Evolutionary conservation across 2,113 vertebrate genomes (phyloP).

Genomic region (Hydrochoerus hydrochaeris): DNA sequence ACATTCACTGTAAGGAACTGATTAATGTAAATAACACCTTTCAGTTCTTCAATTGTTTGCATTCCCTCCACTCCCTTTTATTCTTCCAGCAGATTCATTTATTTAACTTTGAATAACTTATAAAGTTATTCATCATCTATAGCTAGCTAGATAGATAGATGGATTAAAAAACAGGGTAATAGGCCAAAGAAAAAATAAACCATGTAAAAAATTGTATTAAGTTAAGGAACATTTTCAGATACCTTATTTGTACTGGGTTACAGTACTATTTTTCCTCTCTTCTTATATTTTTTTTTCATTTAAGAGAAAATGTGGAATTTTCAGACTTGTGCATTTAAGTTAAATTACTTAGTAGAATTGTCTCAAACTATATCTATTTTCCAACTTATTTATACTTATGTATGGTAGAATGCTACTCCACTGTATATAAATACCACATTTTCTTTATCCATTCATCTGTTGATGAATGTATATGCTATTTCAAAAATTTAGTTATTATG

Average conservation of each 20-base stretch:
- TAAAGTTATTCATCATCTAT: neutral
- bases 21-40: neutral
- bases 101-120: neutral
- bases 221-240: neutral
- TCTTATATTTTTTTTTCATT: neutral
- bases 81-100: neutral
- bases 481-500: neutral
- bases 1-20: neutral
- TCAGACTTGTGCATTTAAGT: neutral
- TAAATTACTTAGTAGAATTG: neutral
- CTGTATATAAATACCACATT: neutral
- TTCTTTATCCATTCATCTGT: neutral
- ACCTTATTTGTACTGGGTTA: neutral
- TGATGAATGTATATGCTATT: neutral
- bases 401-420: neutral
- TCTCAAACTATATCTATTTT: neutral
- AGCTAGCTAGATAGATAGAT: neutral
- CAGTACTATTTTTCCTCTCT: neutral
- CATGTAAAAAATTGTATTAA: neutral
- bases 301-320: neutral
- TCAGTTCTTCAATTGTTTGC: neutral
- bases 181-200: neutral
- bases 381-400: neutral
- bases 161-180: neutral
- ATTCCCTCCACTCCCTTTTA: neutral